Conservation (phyloP, 2,113 vertebrate genomes). For the Rana temporaria region DNA sequence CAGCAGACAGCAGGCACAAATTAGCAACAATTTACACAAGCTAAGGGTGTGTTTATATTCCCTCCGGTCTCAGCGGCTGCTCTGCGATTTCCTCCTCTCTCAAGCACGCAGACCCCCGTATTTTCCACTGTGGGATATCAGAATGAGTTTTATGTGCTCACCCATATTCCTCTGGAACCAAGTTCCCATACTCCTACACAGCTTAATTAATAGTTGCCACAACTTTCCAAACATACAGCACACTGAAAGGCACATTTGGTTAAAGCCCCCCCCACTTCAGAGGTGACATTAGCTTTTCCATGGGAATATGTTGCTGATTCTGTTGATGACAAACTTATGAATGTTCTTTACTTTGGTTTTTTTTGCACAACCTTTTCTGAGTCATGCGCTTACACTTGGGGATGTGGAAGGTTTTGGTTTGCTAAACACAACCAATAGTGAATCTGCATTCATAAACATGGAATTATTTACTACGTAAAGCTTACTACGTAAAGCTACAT, state of each 20-base stretch:
- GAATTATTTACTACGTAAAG: no score
- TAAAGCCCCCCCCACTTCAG: background rate
- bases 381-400: no score
- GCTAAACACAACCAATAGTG: no score
- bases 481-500: no score
- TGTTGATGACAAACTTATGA: background rate
- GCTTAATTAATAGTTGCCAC: background rate
- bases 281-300: conserved; percentile 5
- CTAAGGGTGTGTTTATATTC: conserved; percentile 51
- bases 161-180: background rate
- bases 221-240: conserved; percentile 13
- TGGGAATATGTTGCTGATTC: background rate
- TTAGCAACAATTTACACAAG: conserved; percentile 66
- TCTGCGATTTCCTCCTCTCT: background rate
- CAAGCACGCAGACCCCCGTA: background rate
- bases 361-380: background rate
- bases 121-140: conserved; percentile 20
- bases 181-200: background rate
- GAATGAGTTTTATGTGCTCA: conserved; percentile 17
- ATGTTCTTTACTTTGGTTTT: background rate
- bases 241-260: conserved; percentile 9
- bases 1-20: conserved; percentile 64
- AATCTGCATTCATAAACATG: no score
- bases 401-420: no score
- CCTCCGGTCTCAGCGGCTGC: background rate